phyloP scores from a whole-genome alignment of 2,888 invertebrate species.

The Phragmatobia fuliginosa region DNA sequence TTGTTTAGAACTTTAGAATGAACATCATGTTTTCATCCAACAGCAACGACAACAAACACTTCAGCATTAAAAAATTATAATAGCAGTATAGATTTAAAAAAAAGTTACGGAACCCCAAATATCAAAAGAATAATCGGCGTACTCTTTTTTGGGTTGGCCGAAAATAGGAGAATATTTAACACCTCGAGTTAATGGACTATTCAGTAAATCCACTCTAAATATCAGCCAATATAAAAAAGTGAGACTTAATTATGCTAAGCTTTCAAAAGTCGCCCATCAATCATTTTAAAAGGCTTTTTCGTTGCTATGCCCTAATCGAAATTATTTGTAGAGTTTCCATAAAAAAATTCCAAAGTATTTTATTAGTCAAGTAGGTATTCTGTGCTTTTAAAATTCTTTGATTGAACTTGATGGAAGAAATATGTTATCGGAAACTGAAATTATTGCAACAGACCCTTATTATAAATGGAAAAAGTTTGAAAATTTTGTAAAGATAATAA shows the following conservation, averaged over 20 bases:
- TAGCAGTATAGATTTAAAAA: too few species aligned
- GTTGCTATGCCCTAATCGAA: constrained; percentile 39
- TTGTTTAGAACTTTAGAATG: too few species aligned
- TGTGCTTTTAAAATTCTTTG: constrained; percentile 18
- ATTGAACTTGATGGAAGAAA: constrained; percentile 8
- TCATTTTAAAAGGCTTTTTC: constrained; percentile 47
- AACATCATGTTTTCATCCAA: too few species aligned
- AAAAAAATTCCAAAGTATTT: constrained; percentile 21
- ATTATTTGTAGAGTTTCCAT: constrained; percentile 37
- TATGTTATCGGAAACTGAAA: constrained; percentile 20
- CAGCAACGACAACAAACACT: too few species aligned
- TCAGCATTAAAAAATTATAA: too few species aligned
- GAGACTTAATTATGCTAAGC: constrained; percentile 37
- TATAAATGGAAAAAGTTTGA: too few species aligned
- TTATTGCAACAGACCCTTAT: constrained; percentile 4
- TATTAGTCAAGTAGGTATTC: constrained; percentile 11
- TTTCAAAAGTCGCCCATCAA: constrained; percentile 47
- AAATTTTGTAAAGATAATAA: not conserved
- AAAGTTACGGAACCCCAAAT: not conserved
- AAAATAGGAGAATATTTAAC: not conserved
- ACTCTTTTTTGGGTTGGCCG: not conserved
- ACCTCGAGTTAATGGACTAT: not conserved
- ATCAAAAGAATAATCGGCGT: not conserved
- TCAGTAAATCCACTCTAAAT: not conserved
- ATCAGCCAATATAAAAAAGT: constrained; percentile 17